Percentiles rank a stretch among this genome's conserved stretches.
These are phyloP conservation scores for Orthosia cruda DNA, from an alignment of 2,888 invertebrate species.

Conservation along the genomic window DNA sequence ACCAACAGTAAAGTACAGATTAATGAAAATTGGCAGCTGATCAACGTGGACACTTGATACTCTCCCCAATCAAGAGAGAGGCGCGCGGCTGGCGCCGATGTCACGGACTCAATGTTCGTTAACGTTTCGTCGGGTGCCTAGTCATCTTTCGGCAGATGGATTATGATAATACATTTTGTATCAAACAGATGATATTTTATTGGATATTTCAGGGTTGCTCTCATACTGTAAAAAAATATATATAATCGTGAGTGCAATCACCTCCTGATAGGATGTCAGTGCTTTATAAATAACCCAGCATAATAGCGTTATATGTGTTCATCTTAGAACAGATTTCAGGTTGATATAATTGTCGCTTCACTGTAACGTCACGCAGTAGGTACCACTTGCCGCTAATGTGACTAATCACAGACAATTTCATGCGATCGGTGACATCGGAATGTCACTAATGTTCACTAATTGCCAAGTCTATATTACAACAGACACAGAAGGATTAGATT, in stretches of 20 bases:
- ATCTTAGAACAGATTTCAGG: no score
- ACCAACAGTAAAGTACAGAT: neutral
- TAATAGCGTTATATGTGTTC: no score
- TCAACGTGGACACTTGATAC: slow-evolving; percentile 13
- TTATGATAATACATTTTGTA: no score
- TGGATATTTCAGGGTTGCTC: no score
- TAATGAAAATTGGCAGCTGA: slow-evolving; percentile 18
- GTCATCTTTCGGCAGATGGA: neutral
- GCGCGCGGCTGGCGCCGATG: neutral
- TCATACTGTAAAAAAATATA: no score
- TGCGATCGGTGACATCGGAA: neutral
- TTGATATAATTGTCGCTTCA: neutral
- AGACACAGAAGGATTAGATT: neutral
- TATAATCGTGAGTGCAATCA: no score
- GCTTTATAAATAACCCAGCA: no score
- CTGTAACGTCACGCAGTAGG: neutral
- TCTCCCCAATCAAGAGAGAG: slow-evolving; percentile 1
- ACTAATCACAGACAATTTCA: neutral
- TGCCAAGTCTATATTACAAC: neutral
- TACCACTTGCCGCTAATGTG: neutral
- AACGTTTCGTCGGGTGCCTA: neutral
- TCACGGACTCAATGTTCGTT: neutral
- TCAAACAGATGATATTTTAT: no score
- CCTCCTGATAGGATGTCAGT: no score
- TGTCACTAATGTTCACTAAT: neutral